Base-by-base conservation (phyloP, 2,888 invertebrate species). In the Pseudolycoriella hygida region DNA sequence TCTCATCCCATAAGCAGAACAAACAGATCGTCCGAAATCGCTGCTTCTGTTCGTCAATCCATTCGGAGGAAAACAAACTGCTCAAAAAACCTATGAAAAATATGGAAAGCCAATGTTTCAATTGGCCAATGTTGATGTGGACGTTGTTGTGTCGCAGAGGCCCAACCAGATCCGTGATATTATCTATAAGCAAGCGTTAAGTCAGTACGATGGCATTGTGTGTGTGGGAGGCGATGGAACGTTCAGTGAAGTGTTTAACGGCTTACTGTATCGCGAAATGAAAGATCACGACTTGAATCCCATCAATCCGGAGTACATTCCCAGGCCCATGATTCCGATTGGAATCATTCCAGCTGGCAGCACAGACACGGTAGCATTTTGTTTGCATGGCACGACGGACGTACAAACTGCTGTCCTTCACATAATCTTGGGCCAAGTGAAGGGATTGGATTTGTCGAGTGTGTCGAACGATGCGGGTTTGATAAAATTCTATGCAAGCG, bases 151-250 rank as follows among this genome's bases (percentile, higher is more conserved):
- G 30, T 86, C 87, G 1, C 76, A 84, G 57, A 67, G 82, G 47
- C 75, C 78, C 17, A 79, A 83, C 58, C 86, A 87, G 62, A 84
- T 85, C 30, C 71, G 74, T 31, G 84, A 87, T 56, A 72, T 72
- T 17, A 61, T 84, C 42, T 57, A 71, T 39, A 67, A 66, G 46
- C 68, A 71, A 46, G 70, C 71, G 55, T 60, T 76, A 48, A 73
- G 77, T 49, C 64, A 66, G 51, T 73, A 69, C 52, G 72, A 79
- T 66, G 83, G 80, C 1, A 69, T 87, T 17, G 77, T 81, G 15
- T 81, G 82, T 60, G 80, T 89, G 8, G 89, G 89, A 1, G 89
- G 89, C 1, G 89, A 90, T 61, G 89, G 89, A 1, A 84, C 87
- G 39, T 80, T 86, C 53, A 77, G 83, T 6, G 89, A 89, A 64